phyloP scores from a whole-genome alignment of 2,797 vertebrate genomes.

The Pseudochirops cupreus region DNA sequence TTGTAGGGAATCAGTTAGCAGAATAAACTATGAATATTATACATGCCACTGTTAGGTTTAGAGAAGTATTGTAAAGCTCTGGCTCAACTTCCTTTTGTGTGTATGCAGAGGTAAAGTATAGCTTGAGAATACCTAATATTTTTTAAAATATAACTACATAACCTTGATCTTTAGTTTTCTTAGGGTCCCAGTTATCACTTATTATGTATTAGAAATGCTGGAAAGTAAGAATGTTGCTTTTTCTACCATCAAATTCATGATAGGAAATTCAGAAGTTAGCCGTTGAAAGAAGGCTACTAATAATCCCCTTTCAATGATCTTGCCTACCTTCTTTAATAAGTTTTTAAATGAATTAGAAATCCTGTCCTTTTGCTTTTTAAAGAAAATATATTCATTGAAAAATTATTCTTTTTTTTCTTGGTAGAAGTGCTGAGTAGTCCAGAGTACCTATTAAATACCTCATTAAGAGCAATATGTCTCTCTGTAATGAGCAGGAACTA shows the following conservation, averaged over 20 bases:
- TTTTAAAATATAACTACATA: not conserved
- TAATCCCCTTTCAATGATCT: not conserved
- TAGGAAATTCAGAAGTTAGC: not conserved
- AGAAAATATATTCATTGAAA: not conserved
- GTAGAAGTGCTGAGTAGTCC: not conserved
- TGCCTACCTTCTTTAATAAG: not conserved
- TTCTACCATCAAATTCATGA: not conserved
- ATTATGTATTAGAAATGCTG: not conserved
- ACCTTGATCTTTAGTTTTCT: not conserved
- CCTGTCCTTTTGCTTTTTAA: not conserved
- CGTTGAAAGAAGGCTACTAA: not conserved
- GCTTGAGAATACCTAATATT: not conserved
- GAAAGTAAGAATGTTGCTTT: not conserved
- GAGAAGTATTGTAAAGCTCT: not conserved
- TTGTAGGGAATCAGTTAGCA: not conserved
- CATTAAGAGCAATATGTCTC: not conserved
- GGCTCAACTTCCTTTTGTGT: not conserved
- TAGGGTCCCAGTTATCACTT: not conserved
- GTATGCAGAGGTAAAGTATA: not conserved
- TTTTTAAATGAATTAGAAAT: not conserved
- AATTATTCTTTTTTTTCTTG: not conserved
- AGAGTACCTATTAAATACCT: not conserved
- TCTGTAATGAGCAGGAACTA: not conserved
- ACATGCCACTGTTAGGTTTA: not conserved
- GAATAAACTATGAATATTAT: not conserved